Evolutionary conservation across 2,113 vertebrate species (phyloP).

Genomic region (Chaetodon trifascialis): DNA sequence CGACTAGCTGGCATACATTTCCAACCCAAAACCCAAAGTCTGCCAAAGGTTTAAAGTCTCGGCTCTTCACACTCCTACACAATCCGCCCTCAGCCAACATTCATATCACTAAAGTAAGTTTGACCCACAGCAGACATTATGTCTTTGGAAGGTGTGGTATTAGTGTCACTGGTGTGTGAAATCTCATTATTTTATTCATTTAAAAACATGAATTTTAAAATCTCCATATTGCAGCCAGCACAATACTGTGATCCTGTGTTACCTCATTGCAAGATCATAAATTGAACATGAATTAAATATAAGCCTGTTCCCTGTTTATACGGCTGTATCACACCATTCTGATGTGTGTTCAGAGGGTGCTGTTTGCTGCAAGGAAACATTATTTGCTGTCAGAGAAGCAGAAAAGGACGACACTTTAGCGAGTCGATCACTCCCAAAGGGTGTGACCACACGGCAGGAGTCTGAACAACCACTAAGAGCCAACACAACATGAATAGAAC

Average conservation of each 20-base stretch:
- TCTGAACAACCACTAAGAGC: not conserved
- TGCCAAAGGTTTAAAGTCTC: not conserved
- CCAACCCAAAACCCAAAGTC: not conserved
- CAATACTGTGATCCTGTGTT: not conserved
- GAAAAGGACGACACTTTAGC: not conserved
- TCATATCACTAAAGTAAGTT: not conserved
- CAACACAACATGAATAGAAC: not conserved
- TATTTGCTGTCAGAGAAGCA: not conserved
- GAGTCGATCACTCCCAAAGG: constrained; percentile 14
- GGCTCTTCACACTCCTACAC: not conserved
- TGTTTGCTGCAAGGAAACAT: not conserved
- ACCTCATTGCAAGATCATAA: not conserved
- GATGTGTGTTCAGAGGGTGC: not conserved
- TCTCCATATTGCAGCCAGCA: not conserved
- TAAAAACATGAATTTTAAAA: constrained; percentile 6
- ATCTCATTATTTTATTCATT: not conserved
- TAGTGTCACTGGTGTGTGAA: not conserved
- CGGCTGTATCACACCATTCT: not conserved
- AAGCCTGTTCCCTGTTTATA: not conserved
- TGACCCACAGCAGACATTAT: not conserved
- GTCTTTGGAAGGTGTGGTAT: not conserved
- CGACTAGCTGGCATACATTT: too few relatives aligned
- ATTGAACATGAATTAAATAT: constrained; percentile 2
- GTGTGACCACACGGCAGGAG: not conserved
- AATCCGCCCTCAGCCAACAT: not conserved